Base-by-base conservation (phyloP, 2,888 invertebrate genomes). In the Cataglyphis cursor region DNA sequence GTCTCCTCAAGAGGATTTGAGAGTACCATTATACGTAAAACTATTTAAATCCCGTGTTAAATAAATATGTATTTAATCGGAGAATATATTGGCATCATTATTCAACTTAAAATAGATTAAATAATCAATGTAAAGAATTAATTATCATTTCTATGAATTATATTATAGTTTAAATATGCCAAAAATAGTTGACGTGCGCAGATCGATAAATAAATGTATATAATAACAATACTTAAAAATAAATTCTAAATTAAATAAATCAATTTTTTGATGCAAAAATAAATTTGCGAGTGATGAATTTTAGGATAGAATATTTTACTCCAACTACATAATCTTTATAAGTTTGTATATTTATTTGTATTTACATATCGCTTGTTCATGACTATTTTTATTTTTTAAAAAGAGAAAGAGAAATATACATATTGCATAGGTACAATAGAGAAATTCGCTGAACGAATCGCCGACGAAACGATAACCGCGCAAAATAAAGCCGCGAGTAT, bases 361-460 rank as follows among this genome's bases (percentile, higher is more conserved):
- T 70, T 59, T 59, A 3, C 24, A 54, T 31, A 2, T 66, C 15
- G 12, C 35, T 12, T 57, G 18, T 24, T 31, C 10, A 15, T 44
- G 1, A 44, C 24, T 72, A 61, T 2, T 48, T 44, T 70, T 70
- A 31, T 70, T 68, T 61, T 1, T 18, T 12, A 80, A 68, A 41
- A 38, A 28, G 15, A 57, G 21, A 4, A 24, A 70, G 21, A 70
- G 18, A 44, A 35, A 41, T 35, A 57, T n/a, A 59, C 12, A 44
- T 18, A 35, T 3, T 21, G 48, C n/a, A 51, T 72, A 72, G n/a
- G 72, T 76, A 48, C 9, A n/a, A 48, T 57, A 44, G 78, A 44
- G 78, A 80, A 80, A 80, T 80, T 80, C 72, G 78, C 59, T 48
- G 78, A 84, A 84, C 81, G 87, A 84, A 88, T 88, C 81, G 66